phyloP scores from a whole-genome alignment of 2,888 invertebrate genomes.

The Teleiodes luculella region DNA sequence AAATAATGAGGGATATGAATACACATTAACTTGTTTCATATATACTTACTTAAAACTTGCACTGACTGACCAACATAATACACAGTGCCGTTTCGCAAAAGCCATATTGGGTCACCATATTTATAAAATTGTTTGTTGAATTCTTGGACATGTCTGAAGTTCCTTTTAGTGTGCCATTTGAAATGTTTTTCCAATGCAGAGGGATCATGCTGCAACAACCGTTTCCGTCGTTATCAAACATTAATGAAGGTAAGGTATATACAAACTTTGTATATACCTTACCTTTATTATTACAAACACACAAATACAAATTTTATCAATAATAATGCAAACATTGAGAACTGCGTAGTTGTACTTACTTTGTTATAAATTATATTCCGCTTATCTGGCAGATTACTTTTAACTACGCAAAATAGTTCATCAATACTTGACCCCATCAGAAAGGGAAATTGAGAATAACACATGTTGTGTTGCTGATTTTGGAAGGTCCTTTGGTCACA shows the following conservation, averaged over 20 bases:
- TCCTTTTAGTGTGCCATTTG: slow-evolving; percentile 43
- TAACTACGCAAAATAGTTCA: slow-evolving; percentile 59
- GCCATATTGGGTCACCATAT: slow-evolving; percentile 53
- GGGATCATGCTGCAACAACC: slow-evolving; percentile 37
- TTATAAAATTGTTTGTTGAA: slow-evolving; percentile 47
- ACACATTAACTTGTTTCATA: not conserved
- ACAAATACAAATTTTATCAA: too few species aligned
- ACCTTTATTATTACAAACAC: too few species aligned
- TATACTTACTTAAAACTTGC: not conserved
- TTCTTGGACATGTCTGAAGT: slow-evolving; percentile 24
- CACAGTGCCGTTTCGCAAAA: slow-evolving; percentile 48
- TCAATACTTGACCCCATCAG: slow-evolving; percentile 32
- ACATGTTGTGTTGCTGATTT: slow-evolving; percentile 28
- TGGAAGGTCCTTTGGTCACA: slow-evolving; percentile 61
- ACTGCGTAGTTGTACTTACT: slow-evolving; percentile 29
- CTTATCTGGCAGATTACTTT: slow-evolving; percentile 58
- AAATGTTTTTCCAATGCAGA: slow-evolving; percentile 29
- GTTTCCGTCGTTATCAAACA: too few species aligned
- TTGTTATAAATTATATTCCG: slow-evolving; percentile 33
- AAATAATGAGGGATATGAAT: not conserved
- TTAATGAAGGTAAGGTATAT: too few species aligned
- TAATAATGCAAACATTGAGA: not conserved
- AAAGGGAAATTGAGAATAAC: slow-evolving; percentile 32
- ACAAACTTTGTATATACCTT: too few species aligned
- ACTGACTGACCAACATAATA: slow-evolving; percentile 47